Conservation (phyloP, 2,797 vertebrate species). For the Chelidonichthys spinosus region DNA sequence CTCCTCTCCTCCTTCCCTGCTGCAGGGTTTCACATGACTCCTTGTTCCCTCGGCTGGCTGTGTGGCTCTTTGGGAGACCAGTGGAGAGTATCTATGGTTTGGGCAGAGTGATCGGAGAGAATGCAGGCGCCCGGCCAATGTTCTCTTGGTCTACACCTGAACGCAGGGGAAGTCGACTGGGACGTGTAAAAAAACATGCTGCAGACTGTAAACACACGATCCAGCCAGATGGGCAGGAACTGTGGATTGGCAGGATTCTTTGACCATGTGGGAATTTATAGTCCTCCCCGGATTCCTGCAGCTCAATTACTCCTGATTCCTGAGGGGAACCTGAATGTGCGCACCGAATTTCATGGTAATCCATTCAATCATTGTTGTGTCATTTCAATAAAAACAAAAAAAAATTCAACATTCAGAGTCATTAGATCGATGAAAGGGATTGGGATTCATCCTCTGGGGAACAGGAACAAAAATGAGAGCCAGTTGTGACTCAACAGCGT, state of each 20-base stretch:
- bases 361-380: background rate
- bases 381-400: background rate
- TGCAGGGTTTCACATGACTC: constrained; percentile 58
- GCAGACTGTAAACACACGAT: constrained; percentile 4
- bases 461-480: background rate
- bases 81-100: constrained; percentile 72
- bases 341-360: background rate
- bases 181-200: constrained; percentile 34
- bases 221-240: constrained; percentile 7
- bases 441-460: background rate
- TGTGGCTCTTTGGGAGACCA: constrained; percentile 67
- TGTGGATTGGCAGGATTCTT: background rate
- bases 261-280: constrained; percentile 8
- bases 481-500: too few relatives aligned
- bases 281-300: background rate
- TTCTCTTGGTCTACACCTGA: constrained; percentile 67
- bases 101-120: constrained; percentile 63
- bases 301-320: background rate
- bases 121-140: constrained; percentile 68
- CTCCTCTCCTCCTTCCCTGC: constrained; percentile 34
- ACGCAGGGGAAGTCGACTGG: constrained; percentile 26
- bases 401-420: background rate
- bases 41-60: constrained; percentile 59
- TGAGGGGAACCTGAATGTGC: too few relatives aligned
- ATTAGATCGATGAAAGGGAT: accelerated